Conservation (phyloP, 2,113 vertebrate genomes). For the Oxygymnocypris stewartii region DNA sequence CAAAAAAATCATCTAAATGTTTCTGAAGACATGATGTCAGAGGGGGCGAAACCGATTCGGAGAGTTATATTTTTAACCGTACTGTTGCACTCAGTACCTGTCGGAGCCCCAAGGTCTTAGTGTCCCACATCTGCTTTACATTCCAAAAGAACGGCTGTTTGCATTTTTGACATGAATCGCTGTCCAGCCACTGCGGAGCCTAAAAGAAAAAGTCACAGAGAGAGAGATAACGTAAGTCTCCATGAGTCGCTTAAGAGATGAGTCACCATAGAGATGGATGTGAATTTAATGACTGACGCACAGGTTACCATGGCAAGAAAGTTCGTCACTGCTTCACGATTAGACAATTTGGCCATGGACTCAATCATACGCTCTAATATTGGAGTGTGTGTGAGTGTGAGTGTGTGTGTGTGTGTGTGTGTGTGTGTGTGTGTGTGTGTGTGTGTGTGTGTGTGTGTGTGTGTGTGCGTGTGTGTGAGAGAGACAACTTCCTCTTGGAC, state of each 20-base stretch:
- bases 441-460: too few relatives aligned
- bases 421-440: not conserved
- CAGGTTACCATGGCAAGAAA: conserved; percentile 2
- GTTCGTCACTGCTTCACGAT: not conserved
- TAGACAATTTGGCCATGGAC: not conserved
- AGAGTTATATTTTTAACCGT: not conserved
- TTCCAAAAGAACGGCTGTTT: conserved; percentile 99
- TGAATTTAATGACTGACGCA: not conserved
- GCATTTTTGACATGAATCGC: conserved; percentile 97
- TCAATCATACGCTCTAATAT: not conserved
- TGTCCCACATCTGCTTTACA: conserved; percentile 99
- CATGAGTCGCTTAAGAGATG: too few relatives aligned
- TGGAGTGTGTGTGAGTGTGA: not conserved
- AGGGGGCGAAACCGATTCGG: not conserved
- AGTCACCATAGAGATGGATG: conserved; percentile 1
- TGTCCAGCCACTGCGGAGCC: conserved; percentile 97
- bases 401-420: too few relatives aligned
- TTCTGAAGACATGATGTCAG: not conserved
- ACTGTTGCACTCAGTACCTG: conserved; percentile 78
- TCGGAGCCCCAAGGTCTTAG: conserved; percentile 88
- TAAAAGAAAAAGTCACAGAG: conserved; percentile 59
- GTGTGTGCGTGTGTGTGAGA: too few relatives aligned
- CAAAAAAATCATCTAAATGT: not conserved
- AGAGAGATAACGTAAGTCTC: not conserved
- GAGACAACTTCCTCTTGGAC: not conserved